Conservation (phyloP, 2,888 invertebrate species). For the Rhamphomyia laevipes region DNA sequence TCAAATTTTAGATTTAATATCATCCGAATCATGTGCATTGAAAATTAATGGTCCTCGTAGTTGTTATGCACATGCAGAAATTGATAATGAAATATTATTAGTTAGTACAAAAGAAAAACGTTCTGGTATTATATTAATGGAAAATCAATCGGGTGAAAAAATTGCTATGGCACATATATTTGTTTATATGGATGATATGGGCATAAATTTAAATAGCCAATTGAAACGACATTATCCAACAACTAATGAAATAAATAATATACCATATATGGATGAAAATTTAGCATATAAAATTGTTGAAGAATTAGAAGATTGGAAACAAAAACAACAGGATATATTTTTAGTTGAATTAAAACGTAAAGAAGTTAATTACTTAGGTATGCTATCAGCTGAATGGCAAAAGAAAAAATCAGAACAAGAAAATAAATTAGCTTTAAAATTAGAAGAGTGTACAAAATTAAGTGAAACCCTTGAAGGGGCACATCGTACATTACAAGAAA, state of each 20-base stretch:
- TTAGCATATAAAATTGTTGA: slow-evolving; percentile 46
- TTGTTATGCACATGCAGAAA: slow-evolving; percentile 13
- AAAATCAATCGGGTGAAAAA: slow-evolving; percentile 13
- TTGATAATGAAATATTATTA: slow-evolving; percentile 15
- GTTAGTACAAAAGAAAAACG: slow-evolving; percentile 11
- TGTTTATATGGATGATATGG: slow-evolving; percentile 15
- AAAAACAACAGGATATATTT: slow-evolving; percentile 51
- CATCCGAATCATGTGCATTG: slow-evolving; percentile 13
- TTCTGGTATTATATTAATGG: slow-evolving; percentile 11
- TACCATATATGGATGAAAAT: slow-evolving; percentile 16
- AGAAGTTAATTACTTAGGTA: slow-evolving; percentile 43
- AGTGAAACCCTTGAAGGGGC: slow-evolving; percentile 43
- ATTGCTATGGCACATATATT: slow-evolving; percentile 16
- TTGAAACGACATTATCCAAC: slow-evolving; percentile 2
- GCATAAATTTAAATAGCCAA: slow-evolving; percentile 16
- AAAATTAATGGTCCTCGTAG: slow-evolving; percentile 16
- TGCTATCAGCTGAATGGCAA: slow-evolving; percentile 47
- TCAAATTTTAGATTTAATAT: slow-evolving; percentile 13
- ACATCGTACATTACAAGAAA: slow-evolving; percentile 9
- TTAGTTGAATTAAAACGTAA: slow-evolving; percentile 47
- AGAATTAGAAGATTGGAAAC: slow-evolving; percentile 64
- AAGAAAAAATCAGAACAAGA: slow-evolving; percentile 45
- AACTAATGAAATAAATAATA: not conserved
- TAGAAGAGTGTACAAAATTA: slow-evolving; percentile 49
- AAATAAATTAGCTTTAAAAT: slow-evolving; percentile 42